Evolutionary conservation across 2,797 vertebrate species (phyloP), one percentile per base, ranked within the genome.

Genomic region (Chiroxiphia lanceolata): DNA sequence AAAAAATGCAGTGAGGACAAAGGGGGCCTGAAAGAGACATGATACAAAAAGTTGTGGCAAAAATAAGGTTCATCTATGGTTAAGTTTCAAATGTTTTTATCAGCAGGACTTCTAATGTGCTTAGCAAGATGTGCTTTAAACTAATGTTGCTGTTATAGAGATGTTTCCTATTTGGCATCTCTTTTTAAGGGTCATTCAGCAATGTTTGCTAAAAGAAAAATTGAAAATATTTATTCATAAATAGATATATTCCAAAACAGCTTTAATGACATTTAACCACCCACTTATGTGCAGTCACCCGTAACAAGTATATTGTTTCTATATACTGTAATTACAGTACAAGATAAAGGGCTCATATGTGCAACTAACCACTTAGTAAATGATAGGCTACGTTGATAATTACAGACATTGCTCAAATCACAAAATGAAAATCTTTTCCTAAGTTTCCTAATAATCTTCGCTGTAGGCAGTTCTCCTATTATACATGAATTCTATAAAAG

Each of bases 341-440:
- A 78, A 87, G 70, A 95, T 87, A 93, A 96, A 95, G 94, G 89
- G 95, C 81, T 94, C 29, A 13, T 65, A 80, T 1, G 1, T 92
- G 82, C 90, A 95, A 80, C 68, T 93, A 93, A 93, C 78, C 72
- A 94, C 83, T 97, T 93, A 89, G 69, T 48, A 97, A 95, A 96
- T 94, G 59, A 96, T 94, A 96, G 85, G 59, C 56, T 96, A 14
- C 19, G 34, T 45, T 89, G 90, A 89, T 96, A 97, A 97, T 96
- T 96, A 95, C 81, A 96, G 87, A 94, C 40, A 87, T 75, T 77
- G 26, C 63, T 86, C 57, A 93, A 87, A 89, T 93, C 69, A 94
- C 40, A 93, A 95, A 95, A 96, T 91, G 12, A 94, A 96, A 96
- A 94, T 90, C 13, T 93, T 93, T 93, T 89, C 79, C 42, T 89